A percentile compares a stretch with the other conserved stretches of the same genome.
Conservation (phyloP, 2,113 vertebrate species). For the Pleuronectes platessa region DNA sequence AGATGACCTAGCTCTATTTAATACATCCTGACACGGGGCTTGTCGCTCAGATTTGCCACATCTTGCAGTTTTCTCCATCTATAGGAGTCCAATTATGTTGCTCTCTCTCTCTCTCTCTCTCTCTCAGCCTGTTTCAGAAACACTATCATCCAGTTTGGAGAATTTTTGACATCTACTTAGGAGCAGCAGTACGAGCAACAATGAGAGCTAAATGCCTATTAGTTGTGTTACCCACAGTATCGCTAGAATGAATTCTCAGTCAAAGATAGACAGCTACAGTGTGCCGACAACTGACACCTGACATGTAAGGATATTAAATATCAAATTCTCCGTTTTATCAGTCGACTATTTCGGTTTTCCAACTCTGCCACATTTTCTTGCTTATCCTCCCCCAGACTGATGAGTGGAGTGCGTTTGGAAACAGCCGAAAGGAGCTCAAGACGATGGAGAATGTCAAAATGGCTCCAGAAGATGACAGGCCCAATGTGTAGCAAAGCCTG, state of each 20-base stretch:
- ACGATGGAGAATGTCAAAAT: slow-evolving; percentile 87
- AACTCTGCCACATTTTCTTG: slow-evolving; percentile 32
- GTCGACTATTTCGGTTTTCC: slow-evolving; percentile 37
- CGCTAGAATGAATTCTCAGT: slow-evolving; percentile 26
- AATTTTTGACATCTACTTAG: slow-evolving; percentile 2
- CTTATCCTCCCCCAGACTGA: slow-evolving; percentile 38
- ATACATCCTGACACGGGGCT: slow-evolving; percentile 29
- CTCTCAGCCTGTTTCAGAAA: slow-evolving; percentile 4
- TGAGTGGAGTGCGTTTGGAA: slow-evolving; percentile 81
- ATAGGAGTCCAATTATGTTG: slow-evolving; percentile 40
- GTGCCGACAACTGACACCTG: slow-evolving; percentile 41
- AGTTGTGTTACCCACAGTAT: slow-evolving; percentile 27
- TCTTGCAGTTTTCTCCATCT: slow-evolving; percentile 25
- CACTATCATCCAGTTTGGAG: slow-evolving; percentile 11
- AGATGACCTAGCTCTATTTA: slow-evolving; percentile 48
- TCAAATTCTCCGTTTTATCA: slow-evolving; percentile 30
- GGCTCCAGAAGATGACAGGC: slow-evolving; percentile 85
- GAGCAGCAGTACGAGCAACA: not conserved
- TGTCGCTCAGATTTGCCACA: slow-evolving; percentile 40
- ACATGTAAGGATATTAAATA: slow-evolving; percentile 45
- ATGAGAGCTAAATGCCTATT: slow-evolving; percentile 39
- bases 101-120: slow-evolving; percentile 12
- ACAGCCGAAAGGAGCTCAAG: slow-evolving; percentile 84
- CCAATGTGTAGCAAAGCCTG: slow-evolving; percentile 84
- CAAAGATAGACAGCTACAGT: slow-evolving; percentile 14